These are phyloP conservation scores for Crenichthys baileyi DNA, from an alignment of 2,797 vertebrate species.

Conservation along the genomic window DNA sequence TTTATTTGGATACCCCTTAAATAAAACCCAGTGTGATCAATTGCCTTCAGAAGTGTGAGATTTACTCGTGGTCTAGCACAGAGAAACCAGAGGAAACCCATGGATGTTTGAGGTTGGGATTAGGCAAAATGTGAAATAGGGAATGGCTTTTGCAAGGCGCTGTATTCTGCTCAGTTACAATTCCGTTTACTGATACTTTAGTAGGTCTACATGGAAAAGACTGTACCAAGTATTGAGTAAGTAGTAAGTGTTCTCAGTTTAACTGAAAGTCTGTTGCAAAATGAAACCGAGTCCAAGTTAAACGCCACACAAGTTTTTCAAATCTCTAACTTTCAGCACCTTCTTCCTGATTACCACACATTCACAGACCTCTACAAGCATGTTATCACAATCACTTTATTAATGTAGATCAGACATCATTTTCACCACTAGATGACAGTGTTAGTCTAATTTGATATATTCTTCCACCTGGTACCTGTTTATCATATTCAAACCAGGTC, in stretches of 20 bases:
- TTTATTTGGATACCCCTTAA: not conserved
- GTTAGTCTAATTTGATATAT: constrained; percentile 41
- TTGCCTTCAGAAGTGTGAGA: not conserved
- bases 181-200: not conserved
- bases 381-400: not conserved
- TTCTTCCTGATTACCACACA: not conserved
- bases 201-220: not conserved
- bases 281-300: not conserved
- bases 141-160: not conserved
- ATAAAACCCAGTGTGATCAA: not conserved
- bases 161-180: not conserved
- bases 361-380: constrained; percentile 3
- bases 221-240: not conserved
- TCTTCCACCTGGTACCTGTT: constrained; percentile 39
- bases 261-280: not conserved
- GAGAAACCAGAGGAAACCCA: not conserved
- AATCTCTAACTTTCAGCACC: not conserved
- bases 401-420: not conserved
- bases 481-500: constrained; percentile 17
- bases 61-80: not conserved
- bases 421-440: constrained; percentile 67
- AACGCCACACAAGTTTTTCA: constrained; percentile 1
- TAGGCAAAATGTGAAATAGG: not conserved
- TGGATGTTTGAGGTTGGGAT: not conserved
- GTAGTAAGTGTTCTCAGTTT: not conserved